Percentiles rank a stretch among this genome's conserved stretches.
Conservation (phyloP, 2,113 vertebrate genomes). For the Canis aureus region DNA sequence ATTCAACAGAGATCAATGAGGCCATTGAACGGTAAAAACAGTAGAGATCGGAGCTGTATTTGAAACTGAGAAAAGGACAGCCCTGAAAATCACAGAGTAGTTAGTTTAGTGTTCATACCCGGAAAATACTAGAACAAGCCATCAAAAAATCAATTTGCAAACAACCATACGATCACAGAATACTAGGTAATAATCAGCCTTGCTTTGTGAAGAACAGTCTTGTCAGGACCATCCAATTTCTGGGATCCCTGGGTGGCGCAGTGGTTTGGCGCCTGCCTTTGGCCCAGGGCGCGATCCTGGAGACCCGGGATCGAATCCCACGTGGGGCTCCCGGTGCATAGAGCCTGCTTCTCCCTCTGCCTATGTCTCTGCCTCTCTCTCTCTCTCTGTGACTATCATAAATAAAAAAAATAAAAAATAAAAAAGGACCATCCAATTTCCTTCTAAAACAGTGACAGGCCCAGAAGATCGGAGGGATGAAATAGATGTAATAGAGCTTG, state of each 20-base stretch:
- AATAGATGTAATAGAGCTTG: constrained; percentile 62
- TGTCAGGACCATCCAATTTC: constrained; percentile 82
- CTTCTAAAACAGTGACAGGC: constrained; percentile 74
- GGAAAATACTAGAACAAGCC: constrained; percentile 75
- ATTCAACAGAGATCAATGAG: not conserved
- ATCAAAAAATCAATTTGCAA: constrained; percentile 83
- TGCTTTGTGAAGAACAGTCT: constrained; percentile 72
- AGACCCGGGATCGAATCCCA: no score
- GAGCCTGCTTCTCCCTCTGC: no score
- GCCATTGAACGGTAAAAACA: constrained; percentile 38
- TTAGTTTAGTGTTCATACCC: constrained; percentile 73
- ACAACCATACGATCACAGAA: constrained; percentile 74
- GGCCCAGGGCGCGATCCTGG: no score
- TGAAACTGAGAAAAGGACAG: constrained; percentile 67
- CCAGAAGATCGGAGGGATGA: constrained; percentile 64
- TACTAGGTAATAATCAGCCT: constrained; percentile 76
- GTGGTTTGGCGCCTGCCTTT: no score
- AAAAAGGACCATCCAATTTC: constrained; percentile 67
- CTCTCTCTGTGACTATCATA: no score
- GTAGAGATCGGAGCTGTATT: constrained; percentile 47
- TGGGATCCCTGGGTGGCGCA: not conserved
- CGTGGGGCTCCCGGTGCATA: no score
- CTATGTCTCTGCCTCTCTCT: no score
- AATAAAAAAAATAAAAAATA: no score
- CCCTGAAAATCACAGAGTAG: constrained; percentile 76